phyloP scores from a whole-genome alignment of 1,140 invertebrate genomes.

The Drosophila repletoides region DNA sequence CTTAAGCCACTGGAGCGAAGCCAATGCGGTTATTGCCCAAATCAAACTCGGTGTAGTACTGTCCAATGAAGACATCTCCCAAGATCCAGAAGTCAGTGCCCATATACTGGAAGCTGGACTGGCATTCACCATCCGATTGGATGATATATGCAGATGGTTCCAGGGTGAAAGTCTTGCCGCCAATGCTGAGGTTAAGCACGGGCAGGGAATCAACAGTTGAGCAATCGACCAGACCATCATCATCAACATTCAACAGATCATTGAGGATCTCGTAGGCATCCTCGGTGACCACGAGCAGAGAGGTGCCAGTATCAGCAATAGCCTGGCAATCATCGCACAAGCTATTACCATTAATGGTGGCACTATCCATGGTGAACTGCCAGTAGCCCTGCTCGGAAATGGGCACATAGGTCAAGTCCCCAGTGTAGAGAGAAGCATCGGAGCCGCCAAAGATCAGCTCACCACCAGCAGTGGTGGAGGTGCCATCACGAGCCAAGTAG shows the following conservation, averaged over 20 bases:
- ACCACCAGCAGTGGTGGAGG: slow-evolving; percentile 88
- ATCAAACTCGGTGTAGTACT: slow-evolving; percentile 98
- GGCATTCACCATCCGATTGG: slow-evolving; percentile 95
- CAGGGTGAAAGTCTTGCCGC: slow-evolving; percentile 90
- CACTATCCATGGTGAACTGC: slow-evolving; percentile 96
- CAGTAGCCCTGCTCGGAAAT: slow-evolving; percentile 95
- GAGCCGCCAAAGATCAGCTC: slow-evolving; percentile 97
- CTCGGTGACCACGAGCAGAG: slow-evolving; percentile 95
- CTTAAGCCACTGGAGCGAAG: slow-evolving; percentile 87
- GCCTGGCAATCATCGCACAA: slow-evolving; percentile 91
- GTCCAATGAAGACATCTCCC: slow-evolving; percentile 98
- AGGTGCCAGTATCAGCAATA: slow-evolving; percentile 99
- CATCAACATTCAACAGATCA: slow-evolving; percentile 87
- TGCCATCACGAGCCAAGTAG: slow-evolving; percentile 89
- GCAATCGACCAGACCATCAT: slow-evolving; percentile 92
- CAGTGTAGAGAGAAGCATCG: slow-evolving; percentile 93
- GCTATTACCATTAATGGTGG: slow-evolving; percentile 84
- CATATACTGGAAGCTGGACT: slow-evolving; percentile 85
- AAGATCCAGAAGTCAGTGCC: slow-evolving; percentile 96
- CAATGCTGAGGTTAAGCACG: slow-evolving; percentile 89
- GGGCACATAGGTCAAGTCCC: slow-evolving; percentile 94
- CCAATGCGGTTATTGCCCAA: slow-evolving; percentile 94
- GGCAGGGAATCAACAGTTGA: slow-evolving; percentile 89
- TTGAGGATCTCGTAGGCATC: slow-evolving; percentile 91
- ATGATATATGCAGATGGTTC: slow-evolving; percentile 93